phyloP scores from a whole-genome alignment of 2,888 invertebrate species.

The Andrena camellia region DNA sequence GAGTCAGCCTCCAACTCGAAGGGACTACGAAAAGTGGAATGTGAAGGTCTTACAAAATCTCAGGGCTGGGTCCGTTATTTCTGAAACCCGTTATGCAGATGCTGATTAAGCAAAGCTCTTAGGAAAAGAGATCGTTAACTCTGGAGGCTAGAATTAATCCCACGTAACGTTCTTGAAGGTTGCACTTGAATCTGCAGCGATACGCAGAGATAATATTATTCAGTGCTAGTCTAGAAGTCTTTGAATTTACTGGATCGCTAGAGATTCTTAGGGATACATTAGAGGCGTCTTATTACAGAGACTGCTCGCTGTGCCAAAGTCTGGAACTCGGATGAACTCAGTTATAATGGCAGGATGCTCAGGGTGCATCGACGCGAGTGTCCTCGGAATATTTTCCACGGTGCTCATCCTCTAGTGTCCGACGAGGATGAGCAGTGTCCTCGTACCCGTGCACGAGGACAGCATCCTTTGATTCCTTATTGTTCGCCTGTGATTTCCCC shows the following conservation, averaged over 20 bases:
- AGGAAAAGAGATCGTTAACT: no score
- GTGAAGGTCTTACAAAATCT: conserved; percentile 25
- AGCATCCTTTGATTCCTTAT: conserved; percentile 27
- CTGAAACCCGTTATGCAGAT: conserved; percentile 18
- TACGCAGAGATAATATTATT: no score
- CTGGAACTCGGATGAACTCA: neutral
- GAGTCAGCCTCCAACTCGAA: neutral
- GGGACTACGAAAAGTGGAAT: conserved; percentile 19
- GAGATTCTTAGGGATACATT: neutral
- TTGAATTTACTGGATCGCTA: no score
- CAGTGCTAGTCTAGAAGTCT: no score
- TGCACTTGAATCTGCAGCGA: no score
- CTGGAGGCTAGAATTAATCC: neutral
- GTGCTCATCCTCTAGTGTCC: conserved; percentile 11
- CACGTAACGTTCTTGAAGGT: no score
- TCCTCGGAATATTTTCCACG: conserved; percentile 61
- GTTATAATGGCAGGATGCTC: conserved; percentile 28
- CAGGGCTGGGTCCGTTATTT: conserved; percentile 24
- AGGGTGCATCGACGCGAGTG: conserved; percentile 17
- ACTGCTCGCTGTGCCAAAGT: neutral
- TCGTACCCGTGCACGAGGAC: neutral
- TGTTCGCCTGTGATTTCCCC: conserved; percentile 26
- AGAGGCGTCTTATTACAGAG: neutral
- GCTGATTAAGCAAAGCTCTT: neutral
- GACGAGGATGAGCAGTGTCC: conserved; percentile 18